Conservation (phyloP, 2,888 invertebrate species). For the Rapana venosa region DNA sequence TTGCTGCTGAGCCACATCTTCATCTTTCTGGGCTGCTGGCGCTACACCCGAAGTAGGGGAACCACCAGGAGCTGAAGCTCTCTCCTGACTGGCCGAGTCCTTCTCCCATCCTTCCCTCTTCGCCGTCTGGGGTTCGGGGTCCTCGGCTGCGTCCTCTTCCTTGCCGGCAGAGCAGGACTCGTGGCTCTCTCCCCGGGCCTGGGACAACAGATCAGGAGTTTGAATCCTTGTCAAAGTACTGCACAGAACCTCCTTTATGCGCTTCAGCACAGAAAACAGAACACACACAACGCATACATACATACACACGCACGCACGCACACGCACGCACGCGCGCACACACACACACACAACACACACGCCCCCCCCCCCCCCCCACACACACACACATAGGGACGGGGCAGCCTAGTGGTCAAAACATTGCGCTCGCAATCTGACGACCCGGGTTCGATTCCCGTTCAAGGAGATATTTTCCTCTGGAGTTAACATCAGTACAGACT, state of each 20-base stretch:
- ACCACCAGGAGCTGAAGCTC: background rate
- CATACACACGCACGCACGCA: background rate
- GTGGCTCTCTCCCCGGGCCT: background rate
- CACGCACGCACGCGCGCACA: background rate
- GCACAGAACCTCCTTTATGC: too few species aligned
- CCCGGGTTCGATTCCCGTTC: too few species aligned
- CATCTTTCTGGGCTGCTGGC: too few species aligned
- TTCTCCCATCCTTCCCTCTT: background rate
- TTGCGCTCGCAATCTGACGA: too few species aligned
- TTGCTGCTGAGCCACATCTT: too few species aligned
- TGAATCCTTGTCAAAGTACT: too few species aligned
- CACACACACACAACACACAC: background rate
- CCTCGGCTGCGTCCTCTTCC: background rate
- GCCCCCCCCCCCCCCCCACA: too few species aligned
- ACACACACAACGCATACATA: background rate
- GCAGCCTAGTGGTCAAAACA: too few species aligned
- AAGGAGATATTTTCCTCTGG: too few species aligned
- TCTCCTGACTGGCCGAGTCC: background rate
- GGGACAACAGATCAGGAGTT: too few species aligned
- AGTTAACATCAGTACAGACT: too few species aligned
- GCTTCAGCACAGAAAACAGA: background rate
- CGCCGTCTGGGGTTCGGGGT: background rate
- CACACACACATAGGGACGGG: too few species aligned
- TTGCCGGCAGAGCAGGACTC: background rate
- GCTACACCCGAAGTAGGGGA: background rate